These are phyloP conservation scores for Notospermus geniculatus DNA, from an alignment of 1,140 invertebrate genomes.

Conservation along the genomic window DNA sequence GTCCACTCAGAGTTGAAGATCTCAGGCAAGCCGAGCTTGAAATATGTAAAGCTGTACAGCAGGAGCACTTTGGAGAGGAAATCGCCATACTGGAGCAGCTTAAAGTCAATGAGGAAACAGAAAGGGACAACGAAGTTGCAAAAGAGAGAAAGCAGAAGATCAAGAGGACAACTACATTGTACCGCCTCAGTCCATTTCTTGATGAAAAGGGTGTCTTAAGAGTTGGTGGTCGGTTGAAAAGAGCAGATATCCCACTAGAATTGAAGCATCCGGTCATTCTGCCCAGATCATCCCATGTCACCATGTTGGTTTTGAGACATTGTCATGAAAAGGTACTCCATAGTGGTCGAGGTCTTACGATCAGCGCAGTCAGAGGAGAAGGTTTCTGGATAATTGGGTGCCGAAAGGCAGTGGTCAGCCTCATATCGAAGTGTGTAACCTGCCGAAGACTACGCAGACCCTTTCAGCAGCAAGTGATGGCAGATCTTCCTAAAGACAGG, in stretches of 20 bases:
- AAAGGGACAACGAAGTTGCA: background rate
- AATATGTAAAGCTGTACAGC: background rate
- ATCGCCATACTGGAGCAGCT: background rate
- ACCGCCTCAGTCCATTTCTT: slow-evolving; percentile 11
- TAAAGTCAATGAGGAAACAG: background rate
- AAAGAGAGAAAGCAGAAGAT: background rate
- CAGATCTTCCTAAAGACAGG: too few relatives aligned
- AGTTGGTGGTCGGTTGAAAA: slow-evolving; percentile 13
- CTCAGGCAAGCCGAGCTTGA: background rate
- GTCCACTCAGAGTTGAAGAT: background rate
- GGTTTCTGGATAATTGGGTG: too few relatives aligned
- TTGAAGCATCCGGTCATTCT: slow-evolving; percentile 17
- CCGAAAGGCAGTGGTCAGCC: too few relatives aligned
- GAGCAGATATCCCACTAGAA: background rate
- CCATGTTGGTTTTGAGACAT: slow-evolving; percentile 16
- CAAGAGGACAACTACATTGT: background rate
- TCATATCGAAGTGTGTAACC: too few relatives aligned
- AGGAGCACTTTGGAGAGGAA: background rate
- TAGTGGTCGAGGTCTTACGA: too few relatives aligned
- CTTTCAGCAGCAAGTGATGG: too few relatives aligned
- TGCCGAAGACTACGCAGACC: too few relatives aligned
- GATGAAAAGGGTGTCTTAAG: slow-evolving; percentile 11
- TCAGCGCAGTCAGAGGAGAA: too few relatives aligned
- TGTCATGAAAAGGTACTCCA: too few relatives aligned
- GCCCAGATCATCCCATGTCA: too few relatives aligned